phyloP scores from a whole-genome alignment of 1,140 invertebrate genomes.

The Drosophila ogumai region DNA sequence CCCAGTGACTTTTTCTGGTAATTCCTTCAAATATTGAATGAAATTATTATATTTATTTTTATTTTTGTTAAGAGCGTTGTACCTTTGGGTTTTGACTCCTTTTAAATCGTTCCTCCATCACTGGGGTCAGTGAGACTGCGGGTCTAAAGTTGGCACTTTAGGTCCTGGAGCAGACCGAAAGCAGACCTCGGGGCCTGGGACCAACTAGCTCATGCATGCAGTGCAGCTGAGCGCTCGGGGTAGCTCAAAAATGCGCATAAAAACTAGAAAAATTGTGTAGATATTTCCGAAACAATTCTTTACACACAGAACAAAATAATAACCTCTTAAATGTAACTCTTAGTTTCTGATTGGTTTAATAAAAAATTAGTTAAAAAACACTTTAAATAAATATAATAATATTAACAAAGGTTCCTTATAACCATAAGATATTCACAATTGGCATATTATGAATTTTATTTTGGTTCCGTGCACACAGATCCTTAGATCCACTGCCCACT shows the following conservation, averaged over 20 bases:
- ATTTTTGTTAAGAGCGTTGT: background rate
- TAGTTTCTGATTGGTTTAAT: background rate
- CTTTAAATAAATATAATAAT: background rate
- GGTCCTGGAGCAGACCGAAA: constrained; percentile 11
- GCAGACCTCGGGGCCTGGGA: constrained; percentile 7
- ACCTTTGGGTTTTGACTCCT: background rate
- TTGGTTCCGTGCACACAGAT: constrained; percentile 10
- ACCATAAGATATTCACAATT: background rate
- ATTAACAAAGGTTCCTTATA: background rate
- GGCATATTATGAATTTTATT: background rate
- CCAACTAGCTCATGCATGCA: constrained; percentile 19
- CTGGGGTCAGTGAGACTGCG: constrained; percentile 13
- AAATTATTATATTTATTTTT: background rate
- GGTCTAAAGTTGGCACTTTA: constrained; percentile 11
- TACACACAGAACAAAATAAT: background rate
- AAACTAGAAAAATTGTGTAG: constrained; percentile 43
- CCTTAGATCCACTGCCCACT: constrained; percentile 26
- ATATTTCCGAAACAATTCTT: constrained; percentile 30
- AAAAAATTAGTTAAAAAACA: background rate
- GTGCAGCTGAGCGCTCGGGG: constrained; percentile 27
- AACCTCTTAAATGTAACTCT: background rate
- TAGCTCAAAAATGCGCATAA: constrained; percentile 60
- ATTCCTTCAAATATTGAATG: background rate
- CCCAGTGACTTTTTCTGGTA: too few relatives aligned
- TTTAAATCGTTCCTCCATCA: background rate